Evolutionary conservation across 2,888 invertebrate species (phyloP).

Genomic region (Drosophila meridiana): DNA sequence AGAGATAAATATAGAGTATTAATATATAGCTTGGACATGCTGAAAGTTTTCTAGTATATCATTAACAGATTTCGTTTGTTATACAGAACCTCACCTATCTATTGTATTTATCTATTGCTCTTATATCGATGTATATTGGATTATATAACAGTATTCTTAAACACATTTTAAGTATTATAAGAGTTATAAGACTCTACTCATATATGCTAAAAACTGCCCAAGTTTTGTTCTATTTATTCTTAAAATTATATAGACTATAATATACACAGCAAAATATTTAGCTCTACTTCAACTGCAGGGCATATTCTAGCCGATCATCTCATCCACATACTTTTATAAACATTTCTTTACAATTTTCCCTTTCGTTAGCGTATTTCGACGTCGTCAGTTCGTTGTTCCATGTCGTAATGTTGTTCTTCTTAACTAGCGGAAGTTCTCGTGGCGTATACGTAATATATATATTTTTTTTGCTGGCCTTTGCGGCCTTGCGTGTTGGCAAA

Average conservation of each 20-base stretch:
- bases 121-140: neutral
- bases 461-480: conserved; percentile 25
- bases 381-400: neutral
- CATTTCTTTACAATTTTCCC: neutral
- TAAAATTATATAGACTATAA: too few relatives aligned
- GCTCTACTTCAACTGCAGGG: neutral
- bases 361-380: neutral
- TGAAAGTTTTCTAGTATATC: too few relatives aligned
- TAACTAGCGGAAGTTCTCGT: conserved; percentile 71
- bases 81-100: too few relatives aligned
- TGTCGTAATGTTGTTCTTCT: conserved; percentile 4
- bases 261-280: neutral
- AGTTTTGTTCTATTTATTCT: too few relatives aligned
- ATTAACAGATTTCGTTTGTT: too few relatives aligned
- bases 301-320: too few relatives aligned
- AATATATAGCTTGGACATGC: too few relatives aligned
- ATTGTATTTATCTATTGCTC: too few relatives aligned
- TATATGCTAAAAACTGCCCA: too few relatives aligned
- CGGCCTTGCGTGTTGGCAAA: conserved; percentile 62
- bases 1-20: too few relatives aligned
- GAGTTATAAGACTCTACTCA: neutral
- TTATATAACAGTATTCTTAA: too few relatives aligned
- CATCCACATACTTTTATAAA: neutral
- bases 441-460: conserved; percentile 75
- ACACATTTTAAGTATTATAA: neutral